A percentile compares a stretch with the other conserved stretches of the same genome.
phyloP scores from a whole-genome alignment of 2,888 invertebrate genomes.

The Latrodectus hesperus region DNA sequence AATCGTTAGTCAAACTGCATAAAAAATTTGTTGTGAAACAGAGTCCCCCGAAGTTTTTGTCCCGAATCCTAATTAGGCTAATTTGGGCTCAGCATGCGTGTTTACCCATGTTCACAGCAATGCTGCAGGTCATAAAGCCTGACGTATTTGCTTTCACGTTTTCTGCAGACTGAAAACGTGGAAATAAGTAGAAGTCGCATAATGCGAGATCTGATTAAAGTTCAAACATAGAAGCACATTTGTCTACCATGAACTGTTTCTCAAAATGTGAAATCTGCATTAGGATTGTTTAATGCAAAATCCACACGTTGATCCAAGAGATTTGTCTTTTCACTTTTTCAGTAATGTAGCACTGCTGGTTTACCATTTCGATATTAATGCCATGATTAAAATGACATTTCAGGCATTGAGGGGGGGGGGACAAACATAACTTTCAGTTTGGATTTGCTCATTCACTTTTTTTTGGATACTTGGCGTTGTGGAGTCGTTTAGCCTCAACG shows the following conservation, averaged over 20 bases:
- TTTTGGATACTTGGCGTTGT: constrained; percentile 45
- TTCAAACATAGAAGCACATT: background rate
- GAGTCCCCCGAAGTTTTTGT: too few species aligned
- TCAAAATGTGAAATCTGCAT: background rate
- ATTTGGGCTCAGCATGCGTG: too few species aligned
- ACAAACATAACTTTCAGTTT: constrained; percentile 64
- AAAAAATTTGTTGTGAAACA: too few species aligned
- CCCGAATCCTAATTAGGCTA: too few species aligned
- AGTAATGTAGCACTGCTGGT: constrained; percentile 10
- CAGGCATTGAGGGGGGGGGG: constrained; percentile 50
- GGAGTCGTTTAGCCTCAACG: constrained; percentile 17
- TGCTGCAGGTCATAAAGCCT: background rate
- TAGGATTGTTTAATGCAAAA: background rate
- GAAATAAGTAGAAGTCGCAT: constrained; percentile 1
- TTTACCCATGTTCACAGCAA: background rate
- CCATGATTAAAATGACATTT: constrained; percentile 56
- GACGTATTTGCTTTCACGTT: background rate
- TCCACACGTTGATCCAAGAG: background rate
- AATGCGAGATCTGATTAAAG: background rate
- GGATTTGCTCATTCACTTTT: constrained; percentile 35
- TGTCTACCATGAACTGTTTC: constrained; percentile 8
- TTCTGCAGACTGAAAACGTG: constrained; percentile 1
- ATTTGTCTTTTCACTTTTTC: background rate
- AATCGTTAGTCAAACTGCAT: too few species aligned
- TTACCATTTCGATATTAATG: constrained; percentile 53